A percentile compares a stretch with the other conserved stretches of the same genome.
These are phyloP conservation scores for Chaetops frenatus DNA, from an alignment of 2,113 vertebrate species.

Conservation along the genomic window DNA sequence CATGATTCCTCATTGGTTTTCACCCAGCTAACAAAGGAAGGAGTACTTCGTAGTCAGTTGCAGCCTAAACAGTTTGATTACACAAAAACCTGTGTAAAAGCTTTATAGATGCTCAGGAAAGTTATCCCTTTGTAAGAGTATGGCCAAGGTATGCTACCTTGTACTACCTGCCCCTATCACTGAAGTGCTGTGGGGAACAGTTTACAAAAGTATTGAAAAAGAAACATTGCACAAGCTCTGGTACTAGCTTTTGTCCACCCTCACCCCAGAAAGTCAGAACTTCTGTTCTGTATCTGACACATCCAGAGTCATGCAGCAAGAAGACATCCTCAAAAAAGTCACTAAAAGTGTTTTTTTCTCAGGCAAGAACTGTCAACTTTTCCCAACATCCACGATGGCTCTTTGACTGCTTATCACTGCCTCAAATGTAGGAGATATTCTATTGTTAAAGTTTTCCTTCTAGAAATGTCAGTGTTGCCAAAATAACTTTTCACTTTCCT, in stretches of 20 bases:
- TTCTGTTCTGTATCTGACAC: neutral
- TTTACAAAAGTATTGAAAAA: neutral
- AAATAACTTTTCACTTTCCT: neutral
- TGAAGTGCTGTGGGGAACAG: neutral
- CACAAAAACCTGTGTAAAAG: neutral
- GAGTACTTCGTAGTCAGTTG: accelerated
- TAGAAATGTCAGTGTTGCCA: neutral
- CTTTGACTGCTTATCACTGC: neutral
- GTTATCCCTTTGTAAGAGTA: neutral
- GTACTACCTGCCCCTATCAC: neutral
- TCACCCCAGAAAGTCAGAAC: neutral
- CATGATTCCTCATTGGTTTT: neutral
- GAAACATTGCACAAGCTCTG: neutral
- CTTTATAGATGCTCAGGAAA: neutral
- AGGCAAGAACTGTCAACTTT: neutral
- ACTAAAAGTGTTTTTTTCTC: neutral
- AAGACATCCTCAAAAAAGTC: neutral
- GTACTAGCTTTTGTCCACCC: neutral
- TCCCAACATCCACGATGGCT: neutral
- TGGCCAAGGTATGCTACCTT: neutral
- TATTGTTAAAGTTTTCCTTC: neutral
- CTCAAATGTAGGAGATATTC: neutral
- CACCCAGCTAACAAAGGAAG: neutral
- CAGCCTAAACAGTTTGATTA: neutral
- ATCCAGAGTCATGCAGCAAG: neutral